Evolutionary conservation across 2,888 invertebrate genomes (phyloP).

Genomic region (Axea sp.): DNA sequence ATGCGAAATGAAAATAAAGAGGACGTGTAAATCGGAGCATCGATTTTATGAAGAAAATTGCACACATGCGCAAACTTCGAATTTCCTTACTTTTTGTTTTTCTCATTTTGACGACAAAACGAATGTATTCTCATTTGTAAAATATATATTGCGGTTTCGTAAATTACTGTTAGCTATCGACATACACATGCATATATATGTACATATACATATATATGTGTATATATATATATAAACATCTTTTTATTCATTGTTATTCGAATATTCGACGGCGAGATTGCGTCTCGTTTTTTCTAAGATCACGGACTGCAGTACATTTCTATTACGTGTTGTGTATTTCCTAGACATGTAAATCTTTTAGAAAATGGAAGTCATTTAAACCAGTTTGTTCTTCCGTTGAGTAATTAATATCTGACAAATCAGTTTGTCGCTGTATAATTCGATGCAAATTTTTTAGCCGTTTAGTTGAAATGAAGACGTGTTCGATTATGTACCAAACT

Average conservation of each 20-base stretch:
- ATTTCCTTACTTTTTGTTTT: constrained; percentile 50
- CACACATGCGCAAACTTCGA: constrained; percentile 55
- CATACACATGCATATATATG: constrained; percentile 56
- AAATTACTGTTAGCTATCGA: constrained; percentile 61
- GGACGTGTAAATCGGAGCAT: constrained; percentile 60
- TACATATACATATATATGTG: constrained; percentile 64
- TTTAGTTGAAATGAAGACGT: constrained; percentile 27
- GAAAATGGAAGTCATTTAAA: constrained; percentile 57
- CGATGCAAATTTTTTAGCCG: constrained; percentile 37
- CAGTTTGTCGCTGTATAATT: constrained; percentile 54
- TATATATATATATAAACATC: constrained; percentile 67
- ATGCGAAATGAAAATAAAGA: constrained; percentile 39
- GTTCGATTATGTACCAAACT: constrained; percentile 56
- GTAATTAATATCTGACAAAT: constrained; percentile 49
- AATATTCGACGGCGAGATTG: constrained; percentile 60
- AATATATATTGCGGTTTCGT: constrained; percentile 62
- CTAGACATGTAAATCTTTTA: constrained; percentile 62
- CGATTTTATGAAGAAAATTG: constrained; percentile 59
- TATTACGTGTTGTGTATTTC: constrained; percentile 63
- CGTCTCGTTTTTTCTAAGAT: constrained; percentile 62
- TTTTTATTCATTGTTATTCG: constrained; percentile 64
- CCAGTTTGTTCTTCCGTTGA: constrained; percentile 59
- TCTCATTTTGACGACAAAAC: constrained; percentile 52
- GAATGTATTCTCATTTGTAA: constrained; percentile 60
- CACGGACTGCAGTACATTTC: constrained; percentile 61